These are phyloP conservation scores for Drosophila setifemur DNA, from an alignment of 1,140 invertebrate genomes.

Conservation along the genomic window DNA sequence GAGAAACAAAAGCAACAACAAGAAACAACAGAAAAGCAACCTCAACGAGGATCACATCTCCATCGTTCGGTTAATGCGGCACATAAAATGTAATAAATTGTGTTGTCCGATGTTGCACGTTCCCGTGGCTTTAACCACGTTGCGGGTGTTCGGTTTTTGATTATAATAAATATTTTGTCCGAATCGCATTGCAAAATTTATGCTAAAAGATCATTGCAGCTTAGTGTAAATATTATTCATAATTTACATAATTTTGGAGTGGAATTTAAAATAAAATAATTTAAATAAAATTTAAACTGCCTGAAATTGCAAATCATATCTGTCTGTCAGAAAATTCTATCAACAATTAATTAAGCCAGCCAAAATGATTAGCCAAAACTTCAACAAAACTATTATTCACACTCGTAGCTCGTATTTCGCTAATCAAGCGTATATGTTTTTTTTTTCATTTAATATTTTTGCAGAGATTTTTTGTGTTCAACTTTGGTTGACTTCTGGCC, in stretches of 20 bases:
- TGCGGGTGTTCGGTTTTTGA: constrained; percentile 66
- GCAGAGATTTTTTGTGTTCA: constrained; percentile 22
- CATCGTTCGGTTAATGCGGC: constrained; percentile 66
- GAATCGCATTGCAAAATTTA: constrained; percentile 64
- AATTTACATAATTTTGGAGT: constrained; percentile 51
- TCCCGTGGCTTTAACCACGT: constrained; percentile 19
- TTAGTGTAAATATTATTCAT: constrained; percentile 47
- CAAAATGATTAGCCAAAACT: constrained; percentile 5
- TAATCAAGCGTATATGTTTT: constrained; percentile 16
- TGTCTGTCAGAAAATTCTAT: constrained; percentile 23
- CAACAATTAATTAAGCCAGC: constrained; percentile 37
- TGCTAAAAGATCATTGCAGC: constrained; percentile 7
- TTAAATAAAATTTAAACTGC: constrained; percentile 2
- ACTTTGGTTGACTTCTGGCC: constrained; percentile 50
- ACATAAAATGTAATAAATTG: constrained; percentile 77
- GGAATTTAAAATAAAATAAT: neutral
- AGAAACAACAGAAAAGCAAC: constrained; percentile 27
- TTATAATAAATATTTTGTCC: constrained; percentile 75
- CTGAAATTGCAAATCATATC: constrained; percentile 13
- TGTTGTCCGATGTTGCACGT: constrained; percentile 57
- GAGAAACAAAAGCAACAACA: neutral
- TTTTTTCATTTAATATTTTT: constrained; percentile 25
- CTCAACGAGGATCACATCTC: constrained; percentile 70
- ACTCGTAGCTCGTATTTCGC: constrained; percentile 17
- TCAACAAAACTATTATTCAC: constrained; percentile 38